Percentiles rank a stretch among this genome's conserved stretches.
Evolutionary conservation across 2,113 vertebrate genomes (phyloP).

Genomic region (Cryptotis parvus): DNA sequence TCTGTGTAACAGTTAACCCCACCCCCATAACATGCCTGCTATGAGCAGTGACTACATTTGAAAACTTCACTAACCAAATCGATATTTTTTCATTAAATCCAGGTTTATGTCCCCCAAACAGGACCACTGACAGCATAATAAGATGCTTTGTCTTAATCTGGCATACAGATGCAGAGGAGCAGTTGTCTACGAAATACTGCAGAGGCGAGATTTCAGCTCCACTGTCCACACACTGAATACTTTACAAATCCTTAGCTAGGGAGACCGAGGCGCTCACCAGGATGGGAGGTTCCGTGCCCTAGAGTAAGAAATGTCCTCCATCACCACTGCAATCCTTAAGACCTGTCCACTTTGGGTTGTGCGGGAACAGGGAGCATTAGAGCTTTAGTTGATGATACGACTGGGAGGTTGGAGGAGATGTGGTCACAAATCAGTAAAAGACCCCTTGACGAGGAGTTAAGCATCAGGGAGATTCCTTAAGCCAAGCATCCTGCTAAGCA

Average conservation of each 20-base stretch:
- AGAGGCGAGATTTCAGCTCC: not conserved
- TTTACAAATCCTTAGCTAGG: conserved; percentile 19
- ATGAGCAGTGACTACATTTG: not conserved
- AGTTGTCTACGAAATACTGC: not conserved
- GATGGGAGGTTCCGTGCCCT: not conserved
- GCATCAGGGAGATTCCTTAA: not conserved
- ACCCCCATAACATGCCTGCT: not conserved
- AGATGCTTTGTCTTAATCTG: no score
- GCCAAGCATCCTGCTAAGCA: not conserved
- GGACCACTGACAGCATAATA: not conserved
- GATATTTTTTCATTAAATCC: not conserved
- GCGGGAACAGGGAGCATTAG: not conserved
- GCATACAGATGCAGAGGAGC: not conserved
- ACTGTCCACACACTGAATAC: not conserved
- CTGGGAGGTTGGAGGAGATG: not conserved
- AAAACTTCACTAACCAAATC: not conserved
- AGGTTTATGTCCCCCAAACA: not conserved
- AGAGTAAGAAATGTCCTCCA: not conserved
- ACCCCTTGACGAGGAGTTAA: not conserved
- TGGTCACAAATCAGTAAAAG: no score
- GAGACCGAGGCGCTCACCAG: not conserved
- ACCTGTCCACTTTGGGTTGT: not conserved
- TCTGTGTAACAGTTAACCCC: not conserved
- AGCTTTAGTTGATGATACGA: not conserved
- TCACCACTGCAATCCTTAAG: not conserved